phyloP scores from a whole-genome alignment of 1,140 invertebrate species.

The Zaprionus ghesquierei region DNA sequence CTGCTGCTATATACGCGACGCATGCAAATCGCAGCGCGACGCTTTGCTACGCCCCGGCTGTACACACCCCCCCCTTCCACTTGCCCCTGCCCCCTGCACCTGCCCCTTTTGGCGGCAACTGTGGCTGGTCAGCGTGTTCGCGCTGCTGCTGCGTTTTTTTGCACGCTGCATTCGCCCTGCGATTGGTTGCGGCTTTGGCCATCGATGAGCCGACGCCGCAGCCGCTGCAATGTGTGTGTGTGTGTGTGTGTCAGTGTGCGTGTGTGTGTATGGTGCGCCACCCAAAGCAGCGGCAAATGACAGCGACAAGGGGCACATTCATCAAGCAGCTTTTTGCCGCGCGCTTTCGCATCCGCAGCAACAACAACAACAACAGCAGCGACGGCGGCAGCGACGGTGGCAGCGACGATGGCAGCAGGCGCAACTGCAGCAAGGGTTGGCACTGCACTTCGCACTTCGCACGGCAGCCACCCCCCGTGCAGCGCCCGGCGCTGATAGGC shows the following conservation, averaged over 20 bases:
- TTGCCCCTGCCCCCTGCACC: not conserved
- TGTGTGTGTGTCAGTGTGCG: not conserved
- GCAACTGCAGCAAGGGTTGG: conserved; percentile 31
- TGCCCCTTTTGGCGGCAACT: conserved; percentile 11
- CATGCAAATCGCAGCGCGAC: conserved; percentile 70
- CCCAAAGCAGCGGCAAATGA: conserved; percentile 16
- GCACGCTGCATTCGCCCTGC: conserved; percentile 71
- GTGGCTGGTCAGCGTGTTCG: conserved; percentile 64
- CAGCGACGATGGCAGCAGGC: not conserved
- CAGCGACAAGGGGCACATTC: conserved; percentile 37
- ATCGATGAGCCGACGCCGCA: conserved; percentile 51
- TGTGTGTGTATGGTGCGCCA: conserved; percentile 4
- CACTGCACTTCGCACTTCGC: conserved; percentile 18
- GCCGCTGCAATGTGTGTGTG: not conserved
- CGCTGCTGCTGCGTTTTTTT: conserved; percentile 66
- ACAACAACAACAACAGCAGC: conserved; percentile 1
- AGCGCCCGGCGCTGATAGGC: conserved; percentile 31
- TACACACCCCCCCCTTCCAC: not conserved
- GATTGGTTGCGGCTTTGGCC: conserved; percentile 65
- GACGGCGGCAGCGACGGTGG: conserved; percentile 5
- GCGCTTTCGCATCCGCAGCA: conserved; percentile 26
- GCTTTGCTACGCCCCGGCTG: not conserved
- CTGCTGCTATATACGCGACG: conserved; percentile 38
- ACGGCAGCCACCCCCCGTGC: conserved; percentile 28
- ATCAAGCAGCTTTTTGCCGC: conserved; percentile 40